Base-by-base conservation (phyloP, 1,140 invertebrate species). In the Pseudobourletiella spinata region DNA sequence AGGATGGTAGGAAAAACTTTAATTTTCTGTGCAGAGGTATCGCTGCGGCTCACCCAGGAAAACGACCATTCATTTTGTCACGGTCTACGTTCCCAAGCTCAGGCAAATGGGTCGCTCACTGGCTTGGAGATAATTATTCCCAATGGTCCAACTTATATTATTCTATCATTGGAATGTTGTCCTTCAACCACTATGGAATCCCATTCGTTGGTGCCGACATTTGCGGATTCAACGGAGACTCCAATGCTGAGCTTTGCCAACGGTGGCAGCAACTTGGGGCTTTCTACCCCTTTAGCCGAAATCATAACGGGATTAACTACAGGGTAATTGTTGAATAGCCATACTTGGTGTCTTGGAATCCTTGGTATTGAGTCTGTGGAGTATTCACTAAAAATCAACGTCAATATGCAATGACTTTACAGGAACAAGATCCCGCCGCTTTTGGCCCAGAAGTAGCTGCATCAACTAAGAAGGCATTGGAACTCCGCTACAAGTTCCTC, bases 51-150 rank as follows among this genome's bases (percentile, higher is more conserved):
- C 72, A 54, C 14, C 30, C 80, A 87, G 60, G 55, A 54, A 70
- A 69, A 48, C 48, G 74, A 14, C 61, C 71, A 25, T 71, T 76
- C n/a, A 67, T 80, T 0, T 72, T 81, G 15, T 76, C 79, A 24
- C 69, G 80, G 29, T 80, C 81, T 16, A 81, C 79, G 1, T 83
- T 77, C 71, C 63, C 77, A 3, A 77, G 81, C 30, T 73, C 74
- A 57, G 82, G 83, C 24, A 67, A 75, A 50, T 82, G 76, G 71
- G 76, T 73, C 54, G 77, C 75, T 30, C 82, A 84, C 63, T 85
- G 83, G 82, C 70, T 75, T 8, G 80, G 79, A 26, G 80, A 81
- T 69, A 79, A 82, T 66, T 72, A 52, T 0, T 74, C 76, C 4
- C 61, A 67, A 16, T 83, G 79, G 80, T 66, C 70, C 8, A 74